Evolutionary conservation across 2,888 invertebrate species (phyloP).

Genomic region (Phoenoteleia sp.): DNA sequence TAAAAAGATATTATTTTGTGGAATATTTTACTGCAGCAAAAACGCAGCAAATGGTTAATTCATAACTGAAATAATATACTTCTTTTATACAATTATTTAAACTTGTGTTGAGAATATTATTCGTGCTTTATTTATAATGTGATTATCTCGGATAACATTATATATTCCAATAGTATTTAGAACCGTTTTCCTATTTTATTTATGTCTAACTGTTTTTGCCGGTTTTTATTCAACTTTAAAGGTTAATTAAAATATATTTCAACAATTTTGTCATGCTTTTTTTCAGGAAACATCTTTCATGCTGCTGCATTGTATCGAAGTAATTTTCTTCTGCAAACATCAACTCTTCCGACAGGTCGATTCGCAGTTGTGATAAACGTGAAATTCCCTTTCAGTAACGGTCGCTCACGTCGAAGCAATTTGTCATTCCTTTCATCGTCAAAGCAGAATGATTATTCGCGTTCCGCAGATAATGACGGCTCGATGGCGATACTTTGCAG

Average conservation of each 20-base stretch:
- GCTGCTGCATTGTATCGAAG: background rate
- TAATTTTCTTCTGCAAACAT: constrained; percentile 36
- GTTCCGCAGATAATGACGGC: constrained; percentile 56
- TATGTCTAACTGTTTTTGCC: too few species aligned
- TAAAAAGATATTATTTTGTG: too few species aligned
- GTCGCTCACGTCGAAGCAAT: constrained; percentile 61
- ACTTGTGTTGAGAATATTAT: too few species aligned
- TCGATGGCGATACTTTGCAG: constrained; percentile 40
- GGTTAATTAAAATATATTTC: background rate
- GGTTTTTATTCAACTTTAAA: too few species aligned
- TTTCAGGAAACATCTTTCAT: background rate
- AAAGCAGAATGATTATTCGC: constrained; percentile 60
- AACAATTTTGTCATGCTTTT: background rate
- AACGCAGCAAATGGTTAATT: too few species aligned
- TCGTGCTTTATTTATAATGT: too few species aligned
- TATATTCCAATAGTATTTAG: too few species aligned
- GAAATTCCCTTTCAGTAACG: constrained; percentile 65
- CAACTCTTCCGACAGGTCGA: constrained; percentile 35
- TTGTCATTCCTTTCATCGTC: constrained; percentile 68
- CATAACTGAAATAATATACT: too few species aligned
- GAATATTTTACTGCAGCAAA: too few species aligned
- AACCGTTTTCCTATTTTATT: too few species aligned
- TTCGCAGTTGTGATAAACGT: constrained; percentile 53
- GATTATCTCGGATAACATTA: too few species aligned
- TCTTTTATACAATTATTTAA: too few species aligned